Conservation (phyloP, 1,140 invertebrate genomes). For the Solen grandis region DNA sequence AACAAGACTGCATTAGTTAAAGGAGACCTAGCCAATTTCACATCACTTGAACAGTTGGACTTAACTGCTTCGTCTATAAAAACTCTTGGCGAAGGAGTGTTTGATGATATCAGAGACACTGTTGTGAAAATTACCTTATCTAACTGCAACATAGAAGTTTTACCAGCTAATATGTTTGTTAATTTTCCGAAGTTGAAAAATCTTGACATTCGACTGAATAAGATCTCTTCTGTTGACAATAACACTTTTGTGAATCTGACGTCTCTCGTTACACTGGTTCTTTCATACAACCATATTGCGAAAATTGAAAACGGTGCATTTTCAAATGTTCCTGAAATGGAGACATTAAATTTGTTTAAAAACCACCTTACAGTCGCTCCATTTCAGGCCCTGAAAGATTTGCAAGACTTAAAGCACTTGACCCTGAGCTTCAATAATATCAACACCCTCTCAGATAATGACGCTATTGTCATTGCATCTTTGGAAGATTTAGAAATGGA, state of each 20-base stretch:
- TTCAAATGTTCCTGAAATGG: background rate
- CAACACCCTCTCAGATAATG: background rate
- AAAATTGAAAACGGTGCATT: slow-evolving; percentile 23
- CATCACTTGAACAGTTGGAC: slow-evolving; percentile 7
- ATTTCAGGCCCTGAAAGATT: background rate
- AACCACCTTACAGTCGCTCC: slow-evolving; percentile 27
- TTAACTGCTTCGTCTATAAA: background rate
- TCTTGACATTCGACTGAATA: slow-evolving; percentile 1
- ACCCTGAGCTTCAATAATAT: slow-evolving; percentile 20
- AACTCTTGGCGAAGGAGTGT: slow-evolving; percentile 9
- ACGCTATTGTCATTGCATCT: background rate
- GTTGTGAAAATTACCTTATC: background rate
- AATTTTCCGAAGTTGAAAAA: slow-evolving; percentile 16
- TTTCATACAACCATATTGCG: slow-evolving; percentile 4
- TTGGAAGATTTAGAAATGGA: slow-evolving; percentile 32
- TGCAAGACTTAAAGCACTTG: background rate
- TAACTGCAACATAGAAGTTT: background rate
- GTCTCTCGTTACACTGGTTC: slow-evolving; percentile 1
- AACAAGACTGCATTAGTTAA: background rate
- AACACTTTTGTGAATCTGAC: slow-evolving; percentile 31
- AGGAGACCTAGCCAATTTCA: slow-evolving; percentile 24
- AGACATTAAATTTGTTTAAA: slow-evolving; percentile 10
- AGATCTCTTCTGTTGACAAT: background rate
- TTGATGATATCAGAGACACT: slow-evolving; percentile 33
- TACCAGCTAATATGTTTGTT: slow-evolving; percentile 10